A percentile compares a stretch with the other conserved stretches of the same genome.
phyloP scores from a whole-genome alignment of 2,888 invertebrate genomes.

The Caradrina kadenii region DNA sequence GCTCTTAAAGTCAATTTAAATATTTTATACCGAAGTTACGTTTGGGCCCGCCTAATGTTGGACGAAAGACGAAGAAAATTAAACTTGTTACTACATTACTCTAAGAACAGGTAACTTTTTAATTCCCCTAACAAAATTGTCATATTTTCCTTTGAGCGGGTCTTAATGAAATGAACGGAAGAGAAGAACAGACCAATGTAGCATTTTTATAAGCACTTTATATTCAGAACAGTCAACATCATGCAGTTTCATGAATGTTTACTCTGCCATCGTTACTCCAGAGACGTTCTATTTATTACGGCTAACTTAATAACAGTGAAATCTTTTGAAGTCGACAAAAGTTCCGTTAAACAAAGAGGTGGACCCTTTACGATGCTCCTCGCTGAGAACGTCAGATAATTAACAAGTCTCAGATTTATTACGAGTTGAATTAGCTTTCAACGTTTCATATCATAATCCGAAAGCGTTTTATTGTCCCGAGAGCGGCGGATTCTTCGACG shows the following conservation, averaged over 20 bases:
- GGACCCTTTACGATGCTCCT: conserved; percentile 77
- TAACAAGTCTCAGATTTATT: conserved; percentile 87
- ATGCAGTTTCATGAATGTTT: conserved; percentile 70
- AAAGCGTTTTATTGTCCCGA: conserved; percentile 83
- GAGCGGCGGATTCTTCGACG: conserved; percentile 69
- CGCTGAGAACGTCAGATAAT: conserved; percentile 77
- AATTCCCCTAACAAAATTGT: conserved; percentile 85
- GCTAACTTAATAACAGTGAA: conserved; percentile 75
- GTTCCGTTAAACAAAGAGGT: conserved; percentile 78
- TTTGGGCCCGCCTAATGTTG: conserved; percentile 71
- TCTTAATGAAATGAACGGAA: conserved; percentile 81
- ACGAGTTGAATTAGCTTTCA: conserved; percentile 86
- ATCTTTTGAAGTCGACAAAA: conserved; percentile 79
- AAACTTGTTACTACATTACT: conserved; percentile 84
- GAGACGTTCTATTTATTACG: conserved; percentile 72
- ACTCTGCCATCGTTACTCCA: conserved; percentile 64
- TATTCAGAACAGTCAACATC: conserved; percentile 51
- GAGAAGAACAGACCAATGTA: conserved; percentile 71
- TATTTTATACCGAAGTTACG: conserved; percentile 74
- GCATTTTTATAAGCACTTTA: conserved; percentile 80
- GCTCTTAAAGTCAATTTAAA: conserved; percentile 76
- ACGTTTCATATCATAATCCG: conserved; percentile 86
- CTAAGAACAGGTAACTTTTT: conserved; percentile 86
- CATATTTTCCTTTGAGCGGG: conserved; percentile 84
- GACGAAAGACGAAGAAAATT: conserved; percentile 80